Conservation (phyloP, 1,140 invertebrate species). For the Drosophila murphyi region DNA sequence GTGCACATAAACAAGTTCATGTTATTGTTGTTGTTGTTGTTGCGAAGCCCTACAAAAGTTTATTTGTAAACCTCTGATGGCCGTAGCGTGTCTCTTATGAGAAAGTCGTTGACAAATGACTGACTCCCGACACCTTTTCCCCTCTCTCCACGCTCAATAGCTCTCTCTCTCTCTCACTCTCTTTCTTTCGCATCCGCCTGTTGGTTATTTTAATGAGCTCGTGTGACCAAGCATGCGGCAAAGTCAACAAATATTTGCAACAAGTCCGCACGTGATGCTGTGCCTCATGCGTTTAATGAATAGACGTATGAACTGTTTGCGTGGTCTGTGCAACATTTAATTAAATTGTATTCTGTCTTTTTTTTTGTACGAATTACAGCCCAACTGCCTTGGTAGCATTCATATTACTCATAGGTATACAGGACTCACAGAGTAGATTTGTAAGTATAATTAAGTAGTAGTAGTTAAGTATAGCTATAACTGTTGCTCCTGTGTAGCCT, state of each 20-base stretch:
- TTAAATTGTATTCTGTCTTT: slow-evolving; percentile 28
- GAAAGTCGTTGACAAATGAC: slow-evolving; percentile 64
- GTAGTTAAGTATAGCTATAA: background rate
- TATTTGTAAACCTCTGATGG: slow-evolving; percentile 70
- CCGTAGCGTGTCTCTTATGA: slow-evolving; percentile 50
- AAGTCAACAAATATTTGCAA: slow-evolving; percentile 77
- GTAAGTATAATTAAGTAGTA: slow-evolving; percentile 63
- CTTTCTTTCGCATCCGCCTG: slow-evolving; percentile 3
- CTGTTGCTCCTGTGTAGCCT: slow-evolving; percentile 70
- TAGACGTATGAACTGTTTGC: slow-evolving; percentile 24
- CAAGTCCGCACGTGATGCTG: slow-evolving; percentile 76
- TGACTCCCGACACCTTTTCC: slow-evolving; percentile 18
- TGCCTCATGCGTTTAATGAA: slow-evolving; percentile 53
- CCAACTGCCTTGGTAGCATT: slow-evolving; percentile 83
- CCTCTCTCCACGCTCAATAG: background rate
- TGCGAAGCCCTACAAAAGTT: slow-evolving; percentile 74
- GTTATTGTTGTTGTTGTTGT: slow-evolving; percentile 43
- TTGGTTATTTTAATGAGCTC: slow-evolving; percentile 56
- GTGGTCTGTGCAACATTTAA: slow-evolving; percentile 37
- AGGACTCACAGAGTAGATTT: slow-evolving; percentile 75
- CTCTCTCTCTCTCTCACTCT: background rate
- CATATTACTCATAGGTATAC: slow-evolving; percentile 68
- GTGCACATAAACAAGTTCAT: slow-evolving; percentile 72
- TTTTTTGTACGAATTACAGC: slow-evolving; percentile 59
- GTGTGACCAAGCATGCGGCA: slow-evolving; percentile 60